Base-by-base conservation (phyloP, 2,888 invertebrate genomes). In the Steinernema carpocapsae region DNA sequence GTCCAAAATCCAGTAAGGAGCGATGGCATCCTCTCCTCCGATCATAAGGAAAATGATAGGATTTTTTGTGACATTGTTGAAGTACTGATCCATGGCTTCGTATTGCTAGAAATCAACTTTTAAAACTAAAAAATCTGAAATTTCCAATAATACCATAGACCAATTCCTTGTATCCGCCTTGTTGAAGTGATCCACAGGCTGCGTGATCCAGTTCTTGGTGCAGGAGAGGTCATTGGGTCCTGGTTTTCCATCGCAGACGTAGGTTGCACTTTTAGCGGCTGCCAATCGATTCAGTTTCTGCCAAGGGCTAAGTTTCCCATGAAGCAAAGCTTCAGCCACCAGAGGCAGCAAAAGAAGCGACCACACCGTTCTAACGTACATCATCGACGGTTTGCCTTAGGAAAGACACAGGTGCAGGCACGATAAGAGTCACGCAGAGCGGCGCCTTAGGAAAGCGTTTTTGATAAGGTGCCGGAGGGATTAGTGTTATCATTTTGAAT, bases 21-120 rank as follows among this genome's bases (percentile, higher is more conserved):
- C 37, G 45, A 74, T 74, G 7, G 48, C 24, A 0, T 26, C 51
- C 22, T 74, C 74, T 10, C 74, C 74, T 12, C 74, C 74, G 26
- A 74, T 71, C 74, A 74, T 71, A 14, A 74, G 48, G 45, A 74
- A 74, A 32, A 74, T 37, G 14, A 64, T 14, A 32, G 32, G 42
- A n/a, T 45, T 64, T 14, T 43, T 29, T 7, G 70, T 17, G 10
- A 17, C 22, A 10, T 43, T 32, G 24, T 74, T 32, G 10, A 22
- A 70, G 56, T 71, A 45, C n/a, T 29, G 37, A 19, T 74, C 51
- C 48, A 51, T 71, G n/a, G 29, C 29, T n/a, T 74, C 48, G 22
- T 74, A 74, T 26, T 70, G 71, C 22, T 46, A 70, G 10, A 37
- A 72, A 29, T 24, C 4, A 1, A 1, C 37, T 32, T 10, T 48